Evolutionary conservation across 1,140 invertebrate genomes (phyloP), one percentile per base, ranked within the genome.

Genomic region (Armadillidium nasatum): DNA sequence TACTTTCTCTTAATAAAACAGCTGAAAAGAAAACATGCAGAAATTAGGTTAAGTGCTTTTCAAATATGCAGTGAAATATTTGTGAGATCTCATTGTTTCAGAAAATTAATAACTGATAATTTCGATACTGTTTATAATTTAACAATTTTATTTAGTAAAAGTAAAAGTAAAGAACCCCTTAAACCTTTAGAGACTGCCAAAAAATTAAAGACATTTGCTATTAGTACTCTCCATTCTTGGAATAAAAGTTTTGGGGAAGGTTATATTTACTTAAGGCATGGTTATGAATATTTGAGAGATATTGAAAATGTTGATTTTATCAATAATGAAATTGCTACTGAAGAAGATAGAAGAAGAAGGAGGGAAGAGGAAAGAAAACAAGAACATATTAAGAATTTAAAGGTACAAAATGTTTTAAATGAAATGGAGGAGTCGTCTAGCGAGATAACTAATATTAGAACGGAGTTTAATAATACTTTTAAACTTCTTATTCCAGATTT

Each of bases 1-100:
- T 76, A 78, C 76, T 74, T 73, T 66, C 22, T 81, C 43, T 21
- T 79, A n/a, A 74, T 67, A 21, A 72, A 78, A 45, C 80, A 79
- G 33, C 72, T 81, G 23, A 71, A 69, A 46, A 79, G 74, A 44
- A 76, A 75, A 7, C 80, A 81, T 75, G 78, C 80, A 44, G 80
- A 81, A 69, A 76, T 78, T 68, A 69, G 80, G 46, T 76, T 46
- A 15, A 79, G 78, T 75, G 74, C 78, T 23, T 79, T 81, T 44
- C 80, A 78, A 60, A 79, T 81, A 10, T 78, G 74, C 70, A 73
- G 79, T 75, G 73, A 76, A 70, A 78, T 81, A 22, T 81, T 81
- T 71, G 33, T 75, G 6, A 79, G 66, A 46, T 81, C 80, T 43
- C 80, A 81, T 68, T 72, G 73, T 22, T 79, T 81, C 23, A 77